phyloP scores from a whole-genome alignment of 2,113 vertebrate genomes.

The Tylochromis polylepis region DNA sequence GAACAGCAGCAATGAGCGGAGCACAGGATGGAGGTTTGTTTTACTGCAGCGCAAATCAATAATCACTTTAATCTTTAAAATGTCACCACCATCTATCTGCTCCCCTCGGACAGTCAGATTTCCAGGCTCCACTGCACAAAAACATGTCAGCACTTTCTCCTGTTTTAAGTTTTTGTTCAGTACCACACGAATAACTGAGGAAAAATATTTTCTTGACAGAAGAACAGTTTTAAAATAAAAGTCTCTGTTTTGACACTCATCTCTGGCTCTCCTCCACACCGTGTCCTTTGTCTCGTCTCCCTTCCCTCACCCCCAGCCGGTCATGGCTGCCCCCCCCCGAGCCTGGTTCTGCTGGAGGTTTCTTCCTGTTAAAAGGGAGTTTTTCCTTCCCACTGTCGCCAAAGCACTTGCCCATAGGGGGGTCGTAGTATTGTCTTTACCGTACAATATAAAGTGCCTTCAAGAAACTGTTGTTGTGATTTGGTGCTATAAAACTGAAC shows the following conservation, averaged over 20 bases:
- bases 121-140: not conserved
- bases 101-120: not conserved
- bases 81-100: not conserved
- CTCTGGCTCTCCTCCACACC: too few relatives aligned
- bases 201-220: not conserved
- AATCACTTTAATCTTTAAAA: not conserved
- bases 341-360: too few relatives aligned
- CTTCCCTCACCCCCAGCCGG: too few relatives aligned
- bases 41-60: not conserved
- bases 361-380: too few relatives aligned
- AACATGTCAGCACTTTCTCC: not conserved
- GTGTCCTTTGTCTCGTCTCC: too few relatives aligned
- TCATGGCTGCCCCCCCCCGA: too few relatives aligned
- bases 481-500: too few relatives aligned
- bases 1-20: not conserved
- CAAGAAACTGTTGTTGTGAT: too few relatives aligned
- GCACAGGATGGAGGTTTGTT: not conserved
- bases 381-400: too few relatives aligned
- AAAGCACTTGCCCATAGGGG: too few relatives aligned
- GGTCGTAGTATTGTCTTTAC: too few relatives aligned
- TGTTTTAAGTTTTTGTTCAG: not conserved
- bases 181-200: fast-evolving
- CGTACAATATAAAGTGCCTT: too few relatives aligned
- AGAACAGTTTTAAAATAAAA: not conserved
- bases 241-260: not conserved